These are phyloP conservation scores for Anarsia innoxiella DNA, from an alignment of 2,888 invertebrate genomes.

Conservation along the genomic window DNA sequence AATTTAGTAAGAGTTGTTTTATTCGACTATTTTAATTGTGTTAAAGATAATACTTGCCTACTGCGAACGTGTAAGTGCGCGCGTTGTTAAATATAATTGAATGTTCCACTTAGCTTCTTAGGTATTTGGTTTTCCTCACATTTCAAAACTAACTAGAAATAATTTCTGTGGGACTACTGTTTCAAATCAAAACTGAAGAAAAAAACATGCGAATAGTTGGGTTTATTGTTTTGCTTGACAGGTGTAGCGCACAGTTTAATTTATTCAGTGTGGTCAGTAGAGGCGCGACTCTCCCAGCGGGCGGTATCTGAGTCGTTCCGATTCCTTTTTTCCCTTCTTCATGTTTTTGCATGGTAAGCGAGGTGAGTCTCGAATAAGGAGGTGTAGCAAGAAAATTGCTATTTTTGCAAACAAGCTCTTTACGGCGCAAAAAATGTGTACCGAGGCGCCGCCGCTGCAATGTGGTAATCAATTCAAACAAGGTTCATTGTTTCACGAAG, in stretches of 20 bases:
- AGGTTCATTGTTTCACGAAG: conserved; percentile 49
- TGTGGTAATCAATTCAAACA: conserved; percentile 53
- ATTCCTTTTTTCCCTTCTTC: conserved; percentile 36
- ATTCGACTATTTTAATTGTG: no score
- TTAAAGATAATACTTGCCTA: no score
- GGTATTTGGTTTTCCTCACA: no score
- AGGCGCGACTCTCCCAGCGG: conserved; percentile 41
- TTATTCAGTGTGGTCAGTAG: conserved; percentile 28
- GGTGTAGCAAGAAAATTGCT: conserved; percentile 54
- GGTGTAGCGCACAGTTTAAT: conserved; percentile 26
- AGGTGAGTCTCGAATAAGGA: conserved; percentile 43
- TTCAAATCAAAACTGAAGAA: no score
- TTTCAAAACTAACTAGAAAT: no score
- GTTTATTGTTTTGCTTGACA: conserved; percentile 24
- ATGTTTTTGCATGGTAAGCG: conserved; percentile 43
- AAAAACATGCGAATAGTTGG: no score
- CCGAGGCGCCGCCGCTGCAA: conserved; percentile 40
- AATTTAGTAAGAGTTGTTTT: no score
- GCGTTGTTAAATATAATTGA: no score
- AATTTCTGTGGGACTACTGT: no score
- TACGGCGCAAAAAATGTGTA: conserved; percentile 46
- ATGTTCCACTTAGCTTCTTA: no score
- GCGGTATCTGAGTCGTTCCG: conserved; percentile 36
- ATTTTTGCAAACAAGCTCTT: conserved; percentile 57
- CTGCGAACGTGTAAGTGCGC: no score